Evolutionary conservation across 2,888 invertebrate species (phyloP), one percentile per base, ranked within the genome.

Genomic region (Caenorhabditis sp.): DNA sequence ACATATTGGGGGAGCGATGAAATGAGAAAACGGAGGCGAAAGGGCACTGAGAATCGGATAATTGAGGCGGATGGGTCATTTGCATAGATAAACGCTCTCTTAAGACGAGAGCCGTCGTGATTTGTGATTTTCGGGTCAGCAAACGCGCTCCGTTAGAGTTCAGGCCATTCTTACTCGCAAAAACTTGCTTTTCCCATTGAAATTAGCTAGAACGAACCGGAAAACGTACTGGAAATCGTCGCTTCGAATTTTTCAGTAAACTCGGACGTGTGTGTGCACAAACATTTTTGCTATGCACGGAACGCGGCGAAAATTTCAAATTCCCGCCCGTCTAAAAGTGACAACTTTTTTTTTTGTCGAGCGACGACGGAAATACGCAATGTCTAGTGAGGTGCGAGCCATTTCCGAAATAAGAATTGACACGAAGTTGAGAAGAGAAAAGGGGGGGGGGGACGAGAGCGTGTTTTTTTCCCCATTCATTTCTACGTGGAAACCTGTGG

Each of bases 1-100:
- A n/a, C n/a, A n/a, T n/a, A n/a, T n/a, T n/a, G 13, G 17, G 26
- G 26, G 24, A 26, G 15, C 27, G 26, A 22, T 43, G 26, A 30
- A 50, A 43, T 1, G 50, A 41, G 39, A 13, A 41, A 39, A 17
- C 27, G 39, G 39, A 30, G 35, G 70, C 20, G 43, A 9, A 30
- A 24, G 35, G 37, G n/a, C n/a, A n/a, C n/a, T 7, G 32, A 30
- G 9, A 35, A 45, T 9, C 6, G 37, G 37, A 52, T 37, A 43
- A 53, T 32, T 35, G 35, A 35, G 22, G 22, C 24, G 45, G 37
- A 53, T 45, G 46, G 70, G 59, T 70, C 70, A 70, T 70, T 70
- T 70, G 59, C 70, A 70, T 70, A 70, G 70, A 70, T 70, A 53
- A 70, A 58, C 55, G 65, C n/a, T n/a, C n/a, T n/a, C n/a, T n/a